A percentile compares a stretch with the other conserved stretches of the same genome.
phyloP scores from a whole-genome alignment of 1,140 invertebrate species.

The Philotrypesis tridentata region DNA sequence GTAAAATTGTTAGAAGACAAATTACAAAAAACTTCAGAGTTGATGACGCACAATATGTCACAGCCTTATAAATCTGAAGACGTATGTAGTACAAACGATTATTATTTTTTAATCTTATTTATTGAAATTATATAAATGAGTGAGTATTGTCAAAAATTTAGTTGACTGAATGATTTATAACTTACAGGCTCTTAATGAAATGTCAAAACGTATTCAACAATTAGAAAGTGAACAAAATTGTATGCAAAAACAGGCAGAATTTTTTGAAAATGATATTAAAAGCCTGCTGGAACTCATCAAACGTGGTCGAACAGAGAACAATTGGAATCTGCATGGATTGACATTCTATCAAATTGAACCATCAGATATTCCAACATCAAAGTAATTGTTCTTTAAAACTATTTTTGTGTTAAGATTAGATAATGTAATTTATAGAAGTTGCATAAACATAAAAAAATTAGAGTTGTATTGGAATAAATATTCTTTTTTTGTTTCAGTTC shows the following conservation, averaged over 20 bases:
- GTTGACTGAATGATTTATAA: slow-evolving; percentile 26
- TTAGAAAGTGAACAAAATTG: slow-evolving; percentile 59
- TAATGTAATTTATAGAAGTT: background rate
- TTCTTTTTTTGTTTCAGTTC: slow-evolving; percentile 58
- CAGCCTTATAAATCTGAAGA: slow-evolving; percentile 60
- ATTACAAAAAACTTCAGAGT: slow-evolving; percentile 66
- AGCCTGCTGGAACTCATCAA: slow-evolving; percentile 67
- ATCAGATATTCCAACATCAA: slow-evolving; percentile 59
- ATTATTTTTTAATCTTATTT: background rate
- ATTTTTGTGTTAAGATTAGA: background rate
- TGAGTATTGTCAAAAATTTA: background rate
- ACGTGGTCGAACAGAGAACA: slow-evolving; percentile 61
- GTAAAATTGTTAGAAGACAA: slow-evolving; percentile 75
- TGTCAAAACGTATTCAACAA: slow-evolving; percentile 60
- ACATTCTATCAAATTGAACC: slow-evolving; percentile 63
- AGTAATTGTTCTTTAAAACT: slow-evolving; percentile 57
- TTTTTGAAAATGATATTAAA: slow-evolving; percentile 66
- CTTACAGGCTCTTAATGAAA: slow-evolving; percentile 60
- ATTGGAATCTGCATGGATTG: slow-evolving; percentile 66
- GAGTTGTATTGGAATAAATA: slow-evolving; percentile 17
- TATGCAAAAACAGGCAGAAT: slow-evolving; percentile 61
- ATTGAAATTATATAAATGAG: background rate
- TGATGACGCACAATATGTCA: slow-evolving; percentile 63
- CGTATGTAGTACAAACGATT: slow-evolving; percentile 49
- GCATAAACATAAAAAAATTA: slow-evolving; percentile 7